Evolutionary conservation across 2,113 vertebrate genomes (phyloP).

Genomic region (Tylochromis polylepis): DNA sequence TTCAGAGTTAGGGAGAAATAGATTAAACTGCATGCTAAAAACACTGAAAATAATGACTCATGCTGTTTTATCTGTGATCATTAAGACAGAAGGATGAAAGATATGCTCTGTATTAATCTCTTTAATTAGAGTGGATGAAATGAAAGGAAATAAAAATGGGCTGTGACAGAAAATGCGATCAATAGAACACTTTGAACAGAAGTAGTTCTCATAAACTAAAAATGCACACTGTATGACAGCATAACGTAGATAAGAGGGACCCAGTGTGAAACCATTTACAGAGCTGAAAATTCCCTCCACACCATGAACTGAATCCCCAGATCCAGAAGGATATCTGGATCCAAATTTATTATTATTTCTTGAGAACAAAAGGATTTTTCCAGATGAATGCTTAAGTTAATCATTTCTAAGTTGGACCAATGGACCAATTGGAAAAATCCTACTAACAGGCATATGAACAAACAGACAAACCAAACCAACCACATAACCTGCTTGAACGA

Average conservation of each 20-base stretch:
- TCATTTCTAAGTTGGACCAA: background rate
- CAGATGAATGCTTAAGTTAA: background rate
- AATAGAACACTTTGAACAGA: background rate
- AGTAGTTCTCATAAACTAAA: background rate
- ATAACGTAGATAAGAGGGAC: background rate
- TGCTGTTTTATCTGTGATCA: background rate
- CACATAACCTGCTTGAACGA: background rate
- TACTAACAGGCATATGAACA: background rate
- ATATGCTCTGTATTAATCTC: background rate
- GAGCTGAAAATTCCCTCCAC: background rate
- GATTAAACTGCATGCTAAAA: background rate
- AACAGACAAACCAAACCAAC: background rate
- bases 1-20: background rate
- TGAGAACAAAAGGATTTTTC: background rate
- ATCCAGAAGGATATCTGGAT: background rate
- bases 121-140: background rate
- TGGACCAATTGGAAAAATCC: too few relatives aligned
- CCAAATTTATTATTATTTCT: background rate
- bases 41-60: background rate
- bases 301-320: background rate
- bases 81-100: background rate
- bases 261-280: background rate
- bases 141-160: background rate
- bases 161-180: background rate
- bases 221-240: background rate